These are phyloP conservation scores for Ferrisia virgata DNA, from an alignment of 2,888 invertebrate genomes.

Conservation along the genomic window DNA sequence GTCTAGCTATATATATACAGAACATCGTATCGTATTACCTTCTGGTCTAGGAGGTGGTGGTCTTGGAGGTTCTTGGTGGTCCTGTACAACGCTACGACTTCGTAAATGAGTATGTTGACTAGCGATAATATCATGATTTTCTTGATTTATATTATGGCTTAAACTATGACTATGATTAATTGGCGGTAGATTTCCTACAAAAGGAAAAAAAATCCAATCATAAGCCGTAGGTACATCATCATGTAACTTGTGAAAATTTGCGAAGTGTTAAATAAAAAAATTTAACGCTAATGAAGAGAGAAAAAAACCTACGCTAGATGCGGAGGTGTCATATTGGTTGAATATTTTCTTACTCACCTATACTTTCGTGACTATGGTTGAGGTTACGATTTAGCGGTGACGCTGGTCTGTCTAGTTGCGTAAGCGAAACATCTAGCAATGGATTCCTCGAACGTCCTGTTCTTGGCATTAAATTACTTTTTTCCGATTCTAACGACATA, in stretches of 20 bases:
- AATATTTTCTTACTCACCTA: slow-evolving; percentile 35
- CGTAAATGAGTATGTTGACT: slow-evolving; percentile 49
- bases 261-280: background rate
- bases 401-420: slow-evolving; percentile 61
- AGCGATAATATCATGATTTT: slow-evolving; percentile 45
- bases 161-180: slow-evolving; percentile 46
- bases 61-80: slow-evolving; percentile 66
- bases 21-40: slow-evolving; percentile 56
- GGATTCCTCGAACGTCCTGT: slow-evolving; percentile 65
- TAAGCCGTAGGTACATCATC: background rate
- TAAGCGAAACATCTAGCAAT: slow-evolving; percentile 62
- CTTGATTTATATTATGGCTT: slow-evolving; percentile 46
- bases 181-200: slow-evolving; percentile 39
- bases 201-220: background rate
- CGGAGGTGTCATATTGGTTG: background rate
- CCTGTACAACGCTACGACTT: slow-evolving; percentile 51
- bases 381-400: slow-evolving; percentile 51
- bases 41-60: slow-evolving; percentile 84
- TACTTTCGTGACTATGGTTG: slow-evolving; percentile 49
- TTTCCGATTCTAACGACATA: slow-evolving; percentile 56
- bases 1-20: background rate
- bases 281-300: background rate
- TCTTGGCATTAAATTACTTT: slow-evolving; percentile 67
- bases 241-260: background rate
- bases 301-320: background rate